These are phyloP conservation scores for Gadus chalcogrammus DNA, from an alignment of 2,113 vertebrate genomes.

Conservation along the genomic window DNA sequence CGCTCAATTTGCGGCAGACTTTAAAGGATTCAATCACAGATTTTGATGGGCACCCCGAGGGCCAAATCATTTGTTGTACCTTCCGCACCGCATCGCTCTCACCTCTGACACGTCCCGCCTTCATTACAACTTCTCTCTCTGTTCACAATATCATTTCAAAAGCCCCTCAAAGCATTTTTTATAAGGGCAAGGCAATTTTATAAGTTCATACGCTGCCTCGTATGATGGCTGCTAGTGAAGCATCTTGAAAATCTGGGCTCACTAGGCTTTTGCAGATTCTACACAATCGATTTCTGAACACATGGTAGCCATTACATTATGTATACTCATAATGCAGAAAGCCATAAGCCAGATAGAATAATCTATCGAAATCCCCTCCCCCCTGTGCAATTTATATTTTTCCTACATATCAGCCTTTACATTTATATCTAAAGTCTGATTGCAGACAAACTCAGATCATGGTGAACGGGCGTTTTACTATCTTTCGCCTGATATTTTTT, in stretches of 20 bases:
- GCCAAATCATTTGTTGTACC: conserved; percentile 40
- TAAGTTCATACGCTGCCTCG: neutral
- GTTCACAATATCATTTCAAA: conserved; percentile 37
- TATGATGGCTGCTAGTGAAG: conserved; percentile 1
- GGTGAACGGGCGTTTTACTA: no score
- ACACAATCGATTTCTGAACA: conserved; percentile 17
- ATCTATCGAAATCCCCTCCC: no score
- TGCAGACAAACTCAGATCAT: no score
- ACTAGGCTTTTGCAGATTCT: neutral
- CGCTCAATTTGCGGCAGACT: conserved; percentile 14
- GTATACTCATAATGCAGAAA: conserved; percentile 50
- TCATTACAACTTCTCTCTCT: conserved; percentile 48
- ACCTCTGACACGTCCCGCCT: conserved; percentile 46
- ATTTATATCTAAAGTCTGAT: no score
- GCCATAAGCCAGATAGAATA: neutral
- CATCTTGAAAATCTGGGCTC: conserved; percentile 2
- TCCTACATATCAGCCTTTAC: no score
- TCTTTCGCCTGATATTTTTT: no score
- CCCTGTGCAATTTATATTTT: no score
- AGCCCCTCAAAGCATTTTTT: conserved; percentile 29
- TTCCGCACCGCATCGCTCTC: conserved; percentile 31
- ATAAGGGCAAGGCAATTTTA: conserved; percentile 27
- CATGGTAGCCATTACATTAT: conserved; percentile 9
- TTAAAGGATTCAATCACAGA: conserved; percentile 44
- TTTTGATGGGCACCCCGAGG: conserved; percentile 37